Evolutionary conservation across 2,797 vertebrate genomes (phyloP).

Genomic region (Australoheros facetus): DNA sequence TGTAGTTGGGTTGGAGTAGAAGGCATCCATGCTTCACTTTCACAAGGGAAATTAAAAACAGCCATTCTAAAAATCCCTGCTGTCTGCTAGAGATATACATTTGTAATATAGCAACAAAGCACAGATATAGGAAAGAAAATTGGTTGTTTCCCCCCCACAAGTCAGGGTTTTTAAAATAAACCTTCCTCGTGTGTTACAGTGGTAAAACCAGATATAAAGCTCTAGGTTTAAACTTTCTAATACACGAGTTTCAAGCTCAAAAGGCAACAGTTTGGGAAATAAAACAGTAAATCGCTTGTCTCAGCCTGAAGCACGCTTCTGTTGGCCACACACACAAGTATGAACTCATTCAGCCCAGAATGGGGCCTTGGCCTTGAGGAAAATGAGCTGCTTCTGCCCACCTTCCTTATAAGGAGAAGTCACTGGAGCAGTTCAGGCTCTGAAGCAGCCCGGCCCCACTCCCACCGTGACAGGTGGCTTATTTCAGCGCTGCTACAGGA

Average conservation of each 20-base stretch:
- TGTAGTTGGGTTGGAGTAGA: background rate
- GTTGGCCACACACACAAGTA: conserved; percentile 28
- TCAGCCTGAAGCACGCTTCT: conserved; percentile 12
- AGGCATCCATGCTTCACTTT: background rate
- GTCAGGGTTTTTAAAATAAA: background rate
- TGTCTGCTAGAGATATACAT: background rate
- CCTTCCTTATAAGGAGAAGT: conserved; percentile 76
- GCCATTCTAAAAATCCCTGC: background rate
- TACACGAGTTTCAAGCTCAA: background rate
- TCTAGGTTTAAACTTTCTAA: background rate
- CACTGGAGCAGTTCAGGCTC: conserved; percentile 22
- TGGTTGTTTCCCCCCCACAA: background rate
- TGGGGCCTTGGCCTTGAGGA: conserved; percentile 43
- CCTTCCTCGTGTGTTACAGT: background rate
- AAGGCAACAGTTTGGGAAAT: background rate
- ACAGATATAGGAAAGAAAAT: background rate
- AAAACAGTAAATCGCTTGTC: background rate
- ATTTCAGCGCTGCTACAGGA: conserved; percentile 56
- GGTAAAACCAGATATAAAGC: background rate
- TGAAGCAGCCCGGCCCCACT: conserved; percentile 14
- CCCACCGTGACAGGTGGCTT: conserved; percentile 72
- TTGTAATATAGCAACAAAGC: conserved; percentile 2
- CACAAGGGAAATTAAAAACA: background rate
- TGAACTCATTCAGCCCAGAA: conserved; percentile 41
- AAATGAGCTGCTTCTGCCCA: conserved; percentile 52